Base-by-base conservation (phyloP, 2,888 invertebrate species). In the Trissoscelio sp. region DNA sequence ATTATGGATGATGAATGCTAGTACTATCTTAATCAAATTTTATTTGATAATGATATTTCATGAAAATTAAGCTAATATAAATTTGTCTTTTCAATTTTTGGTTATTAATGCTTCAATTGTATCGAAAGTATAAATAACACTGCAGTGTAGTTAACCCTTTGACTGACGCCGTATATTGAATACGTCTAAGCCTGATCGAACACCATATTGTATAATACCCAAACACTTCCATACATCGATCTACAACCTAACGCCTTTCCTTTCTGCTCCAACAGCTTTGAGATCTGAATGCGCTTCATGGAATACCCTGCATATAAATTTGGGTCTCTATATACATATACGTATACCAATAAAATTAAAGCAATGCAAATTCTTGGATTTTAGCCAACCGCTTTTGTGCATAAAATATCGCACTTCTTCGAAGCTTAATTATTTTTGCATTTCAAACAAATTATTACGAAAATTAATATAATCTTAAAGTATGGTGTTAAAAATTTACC, bases 301-400 rank as follows among this genome's bases (percentile, higher is more conserved):
- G 39, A 66, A 48, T 51, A 20, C 57, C 34, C 75, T 51, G 75
- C 67, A 75, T 67, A 75, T 75, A 67, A 75, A 67, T 75, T 75
- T 67, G 18, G 11, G 34, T 57, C 34, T 69, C 46, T 39, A 16
- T 51, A 46, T 60, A 48, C 57, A 14, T 12, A 34, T 37, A n/a
- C 18, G 3, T 39, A 48, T 20, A 51, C 55, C 44, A 28, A 53
- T 44, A 73, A 62, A 73, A 53, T 55, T 62, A 46, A 53, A 39
- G 48, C 64, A 48, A 64, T 44, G 64, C 57, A 69, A 69, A 69
- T 69, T 57, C 46, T 57, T 69, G 69, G 57, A 57, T 20, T 44
- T 44, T 28, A 44, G 53, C 67, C 67, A 53, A 53, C 3, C 9
- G 28, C 51, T 55, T 67, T 53, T 53, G 20, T 31, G 53, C 22